Evolutionary conservation across 2,113 vertebrate genomes (phyloP).

Genomic region (Podarcis muralis): DNA sequence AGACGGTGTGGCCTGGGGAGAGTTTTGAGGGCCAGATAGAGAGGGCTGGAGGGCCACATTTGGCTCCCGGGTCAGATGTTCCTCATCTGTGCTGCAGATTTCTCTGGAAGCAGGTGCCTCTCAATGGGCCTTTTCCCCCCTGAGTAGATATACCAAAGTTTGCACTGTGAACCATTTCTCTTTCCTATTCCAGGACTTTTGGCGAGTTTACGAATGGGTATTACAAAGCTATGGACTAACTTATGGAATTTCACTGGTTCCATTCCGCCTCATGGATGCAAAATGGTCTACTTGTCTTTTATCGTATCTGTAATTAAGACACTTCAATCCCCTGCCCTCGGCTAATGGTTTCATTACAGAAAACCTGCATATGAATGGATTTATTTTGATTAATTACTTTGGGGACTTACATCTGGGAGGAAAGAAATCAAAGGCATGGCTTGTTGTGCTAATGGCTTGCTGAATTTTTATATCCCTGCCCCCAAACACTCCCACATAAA

Average conservation of each 20-base stretch:
- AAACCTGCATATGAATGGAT: slow-evolving; percentile 4
- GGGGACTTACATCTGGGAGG: neutral
- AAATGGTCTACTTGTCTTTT: neutral
- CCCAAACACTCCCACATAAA: neutral
- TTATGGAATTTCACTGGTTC: neutral
- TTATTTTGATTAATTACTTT: slow-evolving; percentile 50
- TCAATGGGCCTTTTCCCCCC: no score
- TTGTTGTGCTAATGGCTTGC: neutral
- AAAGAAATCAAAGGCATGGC: neutral
- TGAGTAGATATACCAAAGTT: no score
- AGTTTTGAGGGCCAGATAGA: no score
- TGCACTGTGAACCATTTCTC: no score
- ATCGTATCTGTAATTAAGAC: slow-evolving; percentile 52
- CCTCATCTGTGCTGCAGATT: no score
- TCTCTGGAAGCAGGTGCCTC: no score
- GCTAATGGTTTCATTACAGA: slow-evolving; percentile 61
- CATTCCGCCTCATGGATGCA: neutral
- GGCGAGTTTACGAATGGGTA: no score
- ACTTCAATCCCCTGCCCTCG: slow-evolving; percentile 44
- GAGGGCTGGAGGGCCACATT: no score
- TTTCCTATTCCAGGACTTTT: no score
- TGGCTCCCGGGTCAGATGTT: no score
- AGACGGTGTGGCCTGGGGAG: no score
- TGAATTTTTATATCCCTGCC: slow-evolving; percentile 22
- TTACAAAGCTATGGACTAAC: neutral